These are phyloP conservation scores for Papilio gigon DNA, from an alignment of 2,888 invertebrate genomes.

Conservation along the genomic window DNA sequence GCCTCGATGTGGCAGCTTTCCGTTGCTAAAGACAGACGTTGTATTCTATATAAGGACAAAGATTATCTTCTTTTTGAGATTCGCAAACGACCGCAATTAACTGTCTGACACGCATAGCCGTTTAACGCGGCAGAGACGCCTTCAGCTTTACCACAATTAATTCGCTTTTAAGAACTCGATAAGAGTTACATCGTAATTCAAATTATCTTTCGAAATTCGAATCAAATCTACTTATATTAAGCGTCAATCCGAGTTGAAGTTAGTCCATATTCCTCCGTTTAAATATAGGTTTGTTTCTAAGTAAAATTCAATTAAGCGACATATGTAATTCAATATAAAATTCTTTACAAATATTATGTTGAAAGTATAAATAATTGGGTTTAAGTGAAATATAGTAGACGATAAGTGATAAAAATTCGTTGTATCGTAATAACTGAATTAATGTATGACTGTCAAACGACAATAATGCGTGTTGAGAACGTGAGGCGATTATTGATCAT, in stretches of 20 bases:
- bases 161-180: slow-evolving; percentile 1
- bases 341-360: no score
- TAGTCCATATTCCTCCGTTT: no score
- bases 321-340: no score
- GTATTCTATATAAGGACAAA: slow-evolving; percentile 23
- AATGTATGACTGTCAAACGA: background rate
- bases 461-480: slow-evolving; percentile 9
- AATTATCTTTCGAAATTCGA: background rate
- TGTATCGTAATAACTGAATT: background rate
- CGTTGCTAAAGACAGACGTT: slow-evolving; percentile 15
- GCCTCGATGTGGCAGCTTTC: background rate
- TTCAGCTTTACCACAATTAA: slow-evolving; percentile 12
- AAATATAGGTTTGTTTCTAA: no score
- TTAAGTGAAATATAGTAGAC: no score
- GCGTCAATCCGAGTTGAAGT: no score
- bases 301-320: no score
- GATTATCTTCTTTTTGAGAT: slow-evolving; percentile 25
- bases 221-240: no score
- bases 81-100: slow-evolving; percentile 21
- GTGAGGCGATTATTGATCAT: slow-evolving; percentile 1
- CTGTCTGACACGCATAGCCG: slow-evolving; percentile 19
- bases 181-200: background rate
- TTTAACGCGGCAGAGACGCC: background rate
- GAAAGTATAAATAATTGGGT: no score
- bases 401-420: background rate